These are phyloP conservation scores for Flexamia atlantica DNA, from an alignment of 2,888 invertebrate genomes.

Conservation along the genomic window DNA sequence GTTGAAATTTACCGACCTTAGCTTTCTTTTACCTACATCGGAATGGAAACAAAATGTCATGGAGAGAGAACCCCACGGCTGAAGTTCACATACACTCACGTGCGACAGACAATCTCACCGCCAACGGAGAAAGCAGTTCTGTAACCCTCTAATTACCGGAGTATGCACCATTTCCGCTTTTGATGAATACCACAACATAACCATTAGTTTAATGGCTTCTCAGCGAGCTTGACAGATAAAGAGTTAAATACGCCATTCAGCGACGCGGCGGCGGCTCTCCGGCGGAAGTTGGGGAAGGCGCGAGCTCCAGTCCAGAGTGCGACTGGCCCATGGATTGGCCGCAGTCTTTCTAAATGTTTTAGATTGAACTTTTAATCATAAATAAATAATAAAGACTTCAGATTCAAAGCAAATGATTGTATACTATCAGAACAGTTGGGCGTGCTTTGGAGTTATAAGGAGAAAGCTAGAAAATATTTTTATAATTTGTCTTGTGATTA, in stretches of 20 bases:
- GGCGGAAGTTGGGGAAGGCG: background rate
- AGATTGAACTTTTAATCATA: too few species aligned
- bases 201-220: constrained; percentile 2
- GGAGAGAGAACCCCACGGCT: background rate
- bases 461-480: too few species aligned
- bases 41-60: too few species aligned
- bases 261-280: background rate
- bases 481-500: too few species aligned
- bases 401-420: too few species aligned
- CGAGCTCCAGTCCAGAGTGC: background rate
- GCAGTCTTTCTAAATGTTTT: background rate
- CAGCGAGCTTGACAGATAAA: background rate
- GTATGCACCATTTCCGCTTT: constrained; percentile 29
- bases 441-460: too few species aligned
- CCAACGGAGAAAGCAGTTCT: constrained; percentile 17
- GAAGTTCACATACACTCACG: background rate
- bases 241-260: constrained; percentile 13
- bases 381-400: too few species aligned
- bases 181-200: constrained; percentile 26
- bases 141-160: background rate
- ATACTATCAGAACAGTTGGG: too few species aligned
- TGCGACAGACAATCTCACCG: background rate
- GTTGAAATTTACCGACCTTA: too few species aligned
- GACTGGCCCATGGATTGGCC: background rate
- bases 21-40: too few species aligned